Percentiles rank a stretch among this genome's conserved stretches.
Conservation (phyloP, 2,888 invertebrate species). For the Hirtodrosophila duncani region DNA sequence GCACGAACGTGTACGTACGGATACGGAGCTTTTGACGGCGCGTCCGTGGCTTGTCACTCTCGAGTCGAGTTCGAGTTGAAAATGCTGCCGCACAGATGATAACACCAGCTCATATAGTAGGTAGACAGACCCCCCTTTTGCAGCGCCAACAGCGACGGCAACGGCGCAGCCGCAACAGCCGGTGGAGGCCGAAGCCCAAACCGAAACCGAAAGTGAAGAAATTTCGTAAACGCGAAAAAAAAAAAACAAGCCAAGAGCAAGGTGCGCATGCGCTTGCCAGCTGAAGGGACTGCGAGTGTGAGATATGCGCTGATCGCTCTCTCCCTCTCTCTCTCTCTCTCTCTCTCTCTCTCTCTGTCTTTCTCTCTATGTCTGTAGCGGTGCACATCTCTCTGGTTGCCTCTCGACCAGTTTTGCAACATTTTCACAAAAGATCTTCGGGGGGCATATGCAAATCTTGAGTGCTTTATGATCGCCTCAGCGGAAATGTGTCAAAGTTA, state of each 20-base stretch:
- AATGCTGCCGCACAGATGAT: constrained; percentile 76
- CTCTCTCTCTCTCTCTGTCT: background rate
- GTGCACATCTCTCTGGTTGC: constrained; percentile 1
- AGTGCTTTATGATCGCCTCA: no score
- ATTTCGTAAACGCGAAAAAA: constrained; percentile 41
- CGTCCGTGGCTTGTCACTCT: constrained; percentile 77
- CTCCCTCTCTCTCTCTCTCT: constrained; percentile 8
- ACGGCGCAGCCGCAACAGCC: constrained; percentile 31
- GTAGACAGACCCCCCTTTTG: constrained; percentile 26
- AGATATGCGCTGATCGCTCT: background rate
- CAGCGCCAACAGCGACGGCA: constrained; percentile 23
- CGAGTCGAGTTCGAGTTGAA: constrained; percentile 76
- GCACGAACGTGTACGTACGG: constrained; percentile 17
- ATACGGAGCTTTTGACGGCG: constrained; percentile 20
- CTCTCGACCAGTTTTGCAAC: constrained; percentile 58
- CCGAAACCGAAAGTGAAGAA: constrained; percentile 65
- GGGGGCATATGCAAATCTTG: no score
- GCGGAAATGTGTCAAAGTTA: no score
- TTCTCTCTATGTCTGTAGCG: constrained; percentile 10
- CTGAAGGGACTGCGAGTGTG: constrained; percentile 22
- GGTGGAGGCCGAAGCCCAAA: constrained; percentile 15
- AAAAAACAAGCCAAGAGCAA: constrained; percentile 15
- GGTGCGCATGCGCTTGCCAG: no score
- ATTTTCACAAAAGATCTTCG: no score
- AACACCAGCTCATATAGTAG: constrained; percentile 76